Base-by-base conservation (phyloP, 2,113 vertebrate genomes). In the Notechis scutatus region DNA sequence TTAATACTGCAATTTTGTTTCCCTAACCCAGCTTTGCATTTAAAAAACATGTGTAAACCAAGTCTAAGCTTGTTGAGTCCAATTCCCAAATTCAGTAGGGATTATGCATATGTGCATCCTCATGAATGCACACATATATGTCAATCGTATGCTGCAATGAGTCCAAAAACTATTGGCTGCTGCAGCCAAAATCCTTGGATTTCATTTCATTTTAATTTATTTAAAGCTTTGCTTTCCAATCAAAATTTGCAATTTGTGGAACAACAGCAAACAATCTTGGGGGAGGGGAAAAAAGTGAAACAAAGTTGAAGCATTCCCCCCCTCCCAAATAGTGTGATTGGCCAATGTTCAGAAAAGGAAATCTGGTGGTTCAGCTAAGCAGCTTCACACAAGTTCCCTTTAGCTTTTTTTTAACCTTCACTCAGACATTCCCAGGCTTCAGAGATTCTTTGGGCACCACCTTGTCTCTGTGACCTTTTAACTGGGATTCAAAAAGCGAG, bases 381-480 rank as follows among this genome's bases (percentile, higher is more conserved):
- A 9, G 12, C 29, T 85, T 26, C 4, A n/a, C 2, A 34, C 54
- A 24, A 39, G 57, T 89, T 89, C 39, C 56, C 21, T 26, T 9
- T n/a, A 59, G 23, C 20, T n/a, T 7, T 29, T 26, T 64, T 18
- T 45, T 8, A 59, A 26, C 92, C 74, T 94, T 90, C 88, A 93
- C 69, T 81, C 5, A 39, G 34, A 4, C 0, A 0, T 34, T 56
- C 9, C 61, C 20, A 85, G 90, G 12, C 11, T 57, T 90, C 52
- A 20, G 91, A 86, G 24, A 85, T 0, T 1, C 2, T 4, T 8
- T 91, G 91, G 56, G 39, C 26, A 87, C 92, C 93, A 42, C 4
- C 81, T n/a, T 93, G 21, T 54, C 24, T 54, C 94, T 95, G 93
- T 87, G 95, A 96, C 97, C 96, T 97, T 96, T 96, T 93, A 45